Evolutionary conservation across 2,888 invertebrate genomes (phyloP), one percentile per base, ranked within the genome.

Genomic region (Bruchidius siliquastri): DNA sequence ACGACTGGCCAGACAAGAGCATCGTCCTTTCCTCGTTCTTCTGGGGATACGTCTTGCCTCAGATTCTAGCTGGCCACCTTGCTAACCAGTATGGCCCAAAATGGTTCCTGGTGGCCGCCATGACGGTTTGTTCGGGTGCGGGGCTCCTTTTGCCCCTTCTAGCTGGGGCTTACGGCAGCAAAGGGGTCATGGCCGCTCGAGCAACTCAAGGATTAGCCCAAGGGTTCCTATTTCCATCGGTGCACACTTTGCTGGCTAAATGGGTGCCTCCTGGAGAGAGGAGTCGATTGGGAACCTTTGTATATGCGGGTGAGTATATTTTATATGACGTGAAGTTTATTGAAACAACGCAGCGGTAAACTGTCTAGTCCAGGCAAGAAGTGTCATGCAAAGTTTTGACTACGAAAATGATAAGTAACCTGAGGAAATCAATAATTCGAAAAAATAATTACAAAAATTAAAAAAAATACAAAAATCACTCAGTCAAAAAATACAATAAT

Each of bases 41-140:
- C 85, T 93, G 93, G 93, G 94, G 94, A 0, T 94, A 95, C 83
- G 88, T 93, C 0, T 78, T 92, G 0, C 91, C 92, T 20, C 95
- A 95, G 85, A 85, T 94, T 0, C 92, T 92, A 0, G 91, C 91
- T 0, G 92, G 93, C 0, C 88, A 92, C 79, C 84, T 96, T 71
- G 93, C 95, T 0, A 91, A 92, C 79, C 88, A 88, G 6, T 91
- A 91, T 83, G 96, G 96, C 0, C 93, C 94, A 0, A 94, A 94
- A 83, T 87, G 90, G 75, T 88, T 96, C 21, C 87, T 93, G 21
- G 87, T 88, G 0, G 81, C 86, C 0, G 87, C 92, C 0, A 88
- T 93, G 73, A 79, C 87, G 0, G 82, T 92, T 0, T 92, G 92
- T 70, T 90, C 93, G 0, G n/a, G 93, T 0, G 84, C 92, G 49